Base-by-base conservation (phyloP, 1,140 invertebrate species). In the Palaemon carinicauda region DNA sequence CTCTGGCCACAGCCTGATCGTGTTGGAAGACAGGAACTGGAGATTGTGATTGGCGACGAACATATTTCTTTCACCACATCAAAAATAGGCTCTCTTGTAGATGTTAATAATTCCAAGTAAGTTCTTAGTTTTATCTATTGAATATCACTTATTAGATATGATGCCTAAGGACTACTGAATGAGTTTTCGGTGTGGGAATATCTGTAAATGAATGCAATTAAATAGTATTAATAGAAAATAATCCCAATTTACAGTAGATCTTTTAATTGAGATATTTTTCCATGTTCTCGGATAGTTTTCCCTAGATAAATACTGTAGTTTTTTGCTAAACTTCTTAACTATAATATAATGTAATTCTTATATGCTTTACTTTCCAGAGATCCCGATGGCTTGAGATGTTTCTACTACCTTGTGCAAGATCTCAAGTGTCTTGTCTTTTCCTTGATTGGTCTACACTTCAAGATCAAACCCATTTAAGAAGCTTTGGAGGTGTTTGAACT, bases 41-140 rank as follows among this genome's bases (percentile, higher is more conserved):
- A 99, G 93, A 99, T 99, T 91, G 97, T 99, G 0, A 98, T 99
- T 91, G 98, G 98, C 27, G 98, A 99, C 92, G 98, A 99, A 91
- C 99, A 99, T 91, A 99, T 99, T 91, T 99, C 98, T 0, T 99
- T 99, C 91, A 99, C 98, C 24, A 99, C 99, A 19, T 99, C 98
- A 0, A 99, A 99, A 92, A 99, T 99, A 90, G 99, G 99, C 14
- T 99, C 98, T 2, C 92, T 99, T 9, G 95, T 99, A 1, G 99
- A 99, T 93, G 98, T 99, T 0, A 99, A 99, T 91, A 96, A 98
- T 89, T 99, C 98, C 91, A 94, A 93, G 93, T 93, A 92, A 89
- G 89, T 87, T 79, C 27, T 41, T 5, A 41, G 7, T 41, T 41
- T 41, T 1, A 41, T 9, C 41, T 41, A 7, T 41, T 41, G n/a